These are phyloP conservation scores for Amphiduros pacificus DNA, from an alignment of 2,888 invertebrate species.

Conservation along the genomic window DNA sequence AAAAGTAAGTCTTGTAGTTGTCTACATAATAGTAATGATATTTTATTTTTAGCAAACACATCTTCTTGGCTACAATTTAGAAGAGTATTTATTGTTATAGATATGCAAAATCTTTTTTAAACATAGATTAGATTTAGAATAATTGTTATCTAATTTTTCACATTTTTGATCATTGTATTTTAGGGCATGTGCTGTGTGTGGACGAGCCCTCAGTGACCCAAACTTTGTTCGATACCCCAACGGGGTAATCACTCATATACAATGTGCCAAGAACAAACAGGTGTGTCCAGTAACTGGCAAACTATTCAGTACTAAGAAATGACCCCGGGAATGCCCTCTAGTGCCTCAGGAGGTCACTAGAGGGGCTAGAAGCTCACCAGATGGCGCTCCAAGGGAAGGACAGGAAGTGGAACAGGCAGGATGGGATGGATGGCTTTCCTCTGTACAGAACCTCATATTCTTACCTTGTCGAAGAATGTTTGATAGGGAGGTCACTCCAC, in stretches of 20 bases:
- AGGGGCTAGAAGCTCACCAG: too few relatives aligned
- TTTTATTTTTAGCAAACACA: not conserved
- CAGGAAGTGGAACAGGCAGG: too few relatives aligned
- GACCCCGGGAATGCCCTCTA: not conserved
- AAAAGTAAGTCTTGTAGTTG: slow-evolving; percentile 46
- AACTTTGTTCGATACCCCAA: slow-evolving; percentile 61
- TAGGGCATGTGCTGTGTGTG: slow-evolving; percentile 61
- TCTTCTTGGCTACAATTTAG: not conserved
- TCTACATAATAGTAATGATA: not conserved
- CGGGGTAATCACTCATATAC: slow-evolving; percentile 58
- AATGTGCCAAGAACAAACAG: slow-evolving; percentile 58
- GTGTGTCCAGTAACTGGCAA: slow-evolving; percentile 56
- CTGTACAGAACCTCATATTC: too few relatives aligned
- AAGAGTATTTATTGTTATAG: not conserved
- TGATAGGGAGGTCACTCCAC: too few relatives aligned
- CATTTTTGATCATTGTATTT: slow-evolving; percentile 13
- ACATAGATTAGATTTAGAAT: too few relatives aligned
- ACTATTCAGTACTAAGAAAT: slow-evolving; percentile 43
- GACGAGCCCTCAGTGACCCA: slow-evolving; percentile 56
- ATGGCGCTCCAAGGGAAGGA: too few relatives aligned
- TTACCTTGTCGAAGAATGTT: too few relatives aligned
- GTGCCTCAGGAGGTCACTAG: too few relatives aligned
- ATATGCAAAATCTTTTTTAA: too few relatives aligned
- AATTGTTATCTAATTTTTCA: not conserved
- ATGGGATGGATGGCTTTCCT: too few relatives aligned